A percentile compares a stretch with the other conserved stretches of the same genome.
Evolutionary conservation across 2,888 invertebrate genomes (phyloP).

Genomic region (Ormyrus nitidulus): DNA sequence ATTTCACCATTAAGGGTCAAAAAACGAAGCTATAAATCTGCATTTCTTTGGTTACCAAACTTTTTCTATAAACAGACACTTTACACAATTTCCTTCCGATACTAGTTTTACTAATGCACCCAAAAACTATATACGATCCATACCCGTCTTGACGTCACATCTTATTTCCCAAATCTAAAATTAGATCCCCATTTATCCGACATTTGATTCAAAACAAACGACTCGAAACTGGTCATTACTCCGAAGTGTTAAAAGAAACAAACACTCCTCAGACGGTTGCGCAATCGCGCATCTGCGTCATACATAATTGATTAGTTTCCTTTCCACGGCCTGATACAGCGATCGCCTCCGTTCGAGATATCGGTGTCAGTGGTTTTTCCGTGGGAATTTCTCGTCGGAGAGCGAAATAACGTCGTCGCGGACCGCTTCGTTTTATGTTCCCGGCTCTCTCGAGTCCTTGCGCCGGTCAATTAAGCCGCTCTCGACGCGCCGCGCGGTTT

Average conservation of each 20-base stretch:
- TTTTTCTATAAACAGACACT: no score
- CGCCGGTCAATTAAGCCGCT: slow-evolving; percentile 17
- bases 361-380: slow-evolving; percentile 24
- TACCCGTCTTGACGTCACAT: no score
- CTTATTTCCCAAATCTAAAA: no score
- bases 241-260: slow-evolving; percentile 2
- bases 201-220: no score
- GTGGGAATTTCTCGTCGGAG: slow-evolving; percentile 30
- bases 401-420: background rate
- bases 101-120: no score
- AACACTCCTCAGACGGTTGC: background rate
- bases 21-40: no score
- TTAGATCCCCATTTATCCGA: no score
- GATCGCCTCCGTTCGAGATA: background rate
- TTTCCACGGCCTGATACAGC: background rate
- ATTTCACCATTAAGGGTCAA: no score
- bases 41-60: no score
- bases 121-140: no score
- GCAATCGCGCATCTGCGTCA: background rate
- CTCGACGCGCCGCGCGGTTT: background rate
- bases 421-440: background rate
- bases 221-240: background rate
- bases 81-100: no score
- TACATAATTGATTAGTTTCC: slow-evolving; percentile 6
- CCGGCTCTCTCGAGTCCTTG: background rate